Evolutionary conservation across 2,113 vertebrate species (phyloP), one percentile per base, ranked within the genome.

Genomic region (Embiotoca jacksoni): DNA sequence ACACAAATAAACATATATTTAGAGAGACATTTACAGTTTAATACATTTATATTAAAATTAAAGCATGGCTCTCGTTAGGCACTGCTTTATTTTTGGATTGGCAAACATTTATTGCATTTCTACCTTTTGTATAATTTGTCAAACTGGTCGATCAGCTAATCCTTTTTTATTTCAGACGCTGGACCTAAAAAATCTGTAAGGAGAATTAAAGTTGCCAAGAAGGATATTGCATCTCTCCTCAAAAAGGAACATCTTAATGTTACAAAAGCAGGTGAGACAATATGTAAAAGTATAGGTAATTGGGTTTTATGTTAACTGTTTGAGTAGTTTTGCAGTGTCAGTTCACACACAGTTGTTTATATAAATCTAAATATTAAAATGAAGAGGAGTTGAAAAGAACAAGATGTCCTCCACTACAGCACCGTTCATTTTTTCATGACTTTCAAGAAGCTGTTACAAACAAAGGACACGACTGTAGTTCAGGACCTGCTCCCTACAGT

Each of bases 241-340:
- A 90, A 76, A 37, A 92, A 80, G 75, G 86, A 87, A 55, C 88
- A 90, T 23, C 75, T 89, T n/a, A 92, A 92, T 60, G 50, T 83
- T 13, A 91, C 91, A 50, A 82, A 86, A 90, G 33, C 81, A 74
- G 89, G 91, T 89, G 56, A 85, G 84, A 47, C 32, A 52, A 56
- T 3, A 31, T 36, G 16, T 62, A 11, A 37, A 35, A 37, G 5
- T 16, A 31, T 60, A 7, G 11, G 3, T 30, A 4, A 32, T 23
- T 30, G 6, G 2, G 46, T 49, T 41, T 41, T 2, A 41, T 41
- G 39, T 41, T 7, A 41, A 41, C 2, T 1, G 8, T 9, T 41
- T 9, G n/a, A n/a, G n/a, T n/a, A n/a, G n/a, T n/a, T n/a, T n/a
- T n/a, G n/a, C n/a, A n/a, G n/a, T n/a, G n/a, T n/a, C n/a, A n/a